A percentile compares a stretch with the other conserved stretches of the same genome.
These are phyloP conservation scores for Scleropages formosus DNA, from an alignment of 2,797 vertebrate genomes.

Conservation along the genomic window DNA sequence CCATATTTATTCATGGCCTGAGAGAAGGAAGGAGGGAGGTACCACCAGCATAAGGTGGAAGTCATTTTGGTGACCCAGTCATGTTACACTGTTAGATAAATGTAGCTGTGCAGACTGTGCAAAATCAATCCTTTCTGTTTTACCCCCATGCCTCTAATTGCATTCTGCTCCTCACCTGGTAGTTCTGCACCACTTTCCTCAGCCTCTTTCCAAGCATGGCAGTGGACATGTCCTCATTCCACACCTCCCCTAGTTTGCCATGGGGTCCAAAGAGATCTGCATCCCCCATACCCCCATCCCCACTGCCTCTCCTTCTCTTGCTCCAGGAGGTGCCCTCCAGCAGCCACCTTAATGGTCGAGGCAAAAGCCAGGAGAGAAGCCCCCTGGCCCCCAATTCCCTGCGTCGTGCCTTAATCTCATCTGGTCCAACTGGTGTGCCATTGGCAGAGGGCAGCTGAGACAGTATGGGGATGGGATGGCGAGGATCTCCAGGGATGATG, in stretches of 20 bases:
- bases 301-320: constrained; percentile 31
- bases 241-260: constrained; percentile 61
- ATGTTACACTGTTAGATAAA: constrained; percentile 3
- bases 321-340: constrained; percentile 63
- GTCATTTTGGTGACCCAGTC: background rate
- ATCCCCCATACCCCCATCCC: constrained; percentile 34
- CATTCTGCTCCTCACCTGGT: constrained; percentile 61
- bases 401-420: constrained; percentile 20
- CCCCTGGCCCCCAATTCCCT: constrained; percentile 50
- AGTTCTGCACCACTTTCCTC: constrained; percentile 73
- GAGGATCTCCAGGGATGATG: constrained; percentile 66
- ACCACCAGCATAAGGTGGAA: background rate
- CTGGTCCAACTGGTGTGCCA: constrained; percentile 45
- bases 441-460: constrained; percentile 67
- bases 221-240: constrained; percentile 74
- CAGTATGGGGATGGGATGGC: constrained; percentile 68
- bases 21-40: background rate
- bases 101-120: background rate
- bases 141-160: background rate
- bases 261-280: constrained; percentile 60
- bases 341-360: constrained; percentile 57
- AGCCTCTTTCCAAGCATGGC: constrained; percentile 68
- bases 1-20: constrained; percentile 76
- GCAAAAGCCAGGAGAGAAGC: constrained; percentile 59
- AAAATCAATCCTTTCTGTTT: background rate